Base-by-base conservation (phyloP, 2,113 vertebrate genomes). In the Verasper variegatus region DNA sequence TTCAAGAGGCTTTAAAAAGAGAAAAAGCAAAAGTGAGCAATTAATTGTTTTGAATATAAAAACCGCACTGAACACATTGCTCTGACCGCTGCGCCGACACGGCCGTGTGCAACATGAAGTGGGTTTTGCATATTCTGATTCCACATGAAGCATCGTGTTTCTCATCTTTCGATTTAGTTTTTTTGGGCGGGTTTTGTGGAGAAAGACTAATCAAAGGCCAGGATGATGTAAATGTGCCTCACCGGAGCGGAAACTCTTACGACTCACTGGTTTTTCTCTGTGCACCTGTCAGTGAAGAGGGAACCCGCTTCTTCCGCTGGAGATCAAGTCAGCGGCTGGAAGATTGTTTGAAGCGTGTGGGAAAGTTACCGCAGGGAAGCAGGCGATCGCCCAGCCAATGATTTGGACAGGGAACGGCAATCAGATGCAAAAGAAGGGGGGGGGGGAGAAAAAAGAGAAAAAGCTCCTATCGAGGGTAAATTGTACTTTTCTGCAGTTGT, bases 401-500 rank as follows among this genome's bases (percentile, higher is more conserved):
- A 81, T 66, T 89, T 57, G 31, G 76, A 81, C 47, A 58, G 51
- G 14, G n/a, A 54, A 35, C 40, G 8, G 51, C 1, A 58, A 80
- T 86, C 72, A 81, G 47, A 83, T 12, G 59, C 75, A 51, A 65
- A 74, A 51, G 17, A 24, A n/a, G 58, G 60, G 14, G 23, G 17
- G 27, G n/a, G 61, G 57, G 24, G 56, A 0, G 4, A 31, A 63
- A 59, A 27, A 74, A 49, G 31, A 54, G 31, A 37, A 66, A 20
- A 71, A 18, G 47, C 35, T 80, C 68, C 27, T 56, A 31, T 65
- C 21, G 31, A 75, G 37, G 74, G 62, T 67, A 60, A 82, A 88
- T 61, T 90, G 81, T 92, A 78, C 68, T 89, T 90, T 89, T 84
- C 72, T 87, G 83, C 72, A 82, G 76, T 84, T 84, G 85, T 88